Conservation (phyloP, 1,140 invertebrate genomes). For the Drosophila azteca region DNA sequence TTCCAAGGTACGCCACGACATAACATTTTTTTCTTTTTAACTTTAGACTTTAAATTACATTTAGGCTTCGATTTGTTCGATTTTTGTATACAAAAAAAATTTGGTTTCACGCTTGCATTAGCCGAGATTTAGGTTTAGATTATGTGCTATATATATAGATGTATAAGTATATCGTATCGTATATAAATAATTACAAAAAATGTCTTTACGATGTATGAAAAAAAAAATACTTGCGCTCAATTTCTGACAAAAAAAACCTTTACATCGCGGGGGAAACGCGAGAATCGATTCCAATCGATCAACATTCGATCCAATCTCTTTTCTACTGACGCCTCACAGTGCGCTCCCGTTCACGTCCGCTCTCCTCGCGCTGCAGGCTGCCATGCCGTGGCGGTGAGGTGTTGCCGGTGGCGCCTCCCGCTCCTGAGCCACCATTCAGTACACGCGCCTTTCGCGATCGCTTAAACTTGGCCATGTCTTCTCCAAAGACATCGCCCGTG, state of each 20-base stretch:
- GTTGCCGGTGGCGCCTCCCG: conserved; percentile 67
- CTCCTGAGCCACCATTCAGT: conserved; percentile 85
- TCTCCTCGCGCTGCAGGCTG: conserved; percentile 80
- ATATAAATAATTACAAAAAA: conserved; percentile 62
- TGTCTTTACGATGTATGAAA: conserved; percentile 33
- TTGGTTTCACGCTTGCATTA: conserved; percentile 71
- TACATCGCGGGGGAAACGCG: conserved; percentile 7
- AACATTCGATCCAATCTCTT: background rate
- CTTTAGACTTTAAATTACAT: conserved; percentile 67
- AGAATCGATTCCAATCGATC: too few species aligned
- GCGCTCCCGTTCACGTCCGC: conserved; percentile 76
- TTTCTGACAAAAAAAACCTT: conserved; percentile 11
- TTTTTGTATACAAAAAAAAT: conserved; percentile 31
- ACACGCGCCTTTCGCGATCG: conserved; percentile 87
- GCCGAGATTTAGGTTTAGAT: conserved; percentile 53
- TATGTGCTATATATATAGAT: conserved; percentile 48
- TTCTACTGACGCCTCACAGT: conserved; percentile 74
- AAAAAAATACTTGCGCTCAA: conserved; percentile 48
- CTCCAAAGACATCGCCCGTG: conserved; percentile 98
- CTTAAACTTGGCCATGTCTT: conserved; percentile 96
- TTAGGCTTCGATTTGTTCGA: conserved; percentile 36
- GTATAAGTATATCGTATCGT: conserved; percentile 15
- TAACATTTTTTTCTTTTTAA: conserved; percentile 34
- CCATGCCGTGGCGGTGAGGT: conserved; percentile 85
- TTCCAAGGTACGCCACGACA: conserved; percentile 20